Base-by-base conservation (phyloP, 2,888 invertebrate genomes). In the Heliconius hortense region DNA sequence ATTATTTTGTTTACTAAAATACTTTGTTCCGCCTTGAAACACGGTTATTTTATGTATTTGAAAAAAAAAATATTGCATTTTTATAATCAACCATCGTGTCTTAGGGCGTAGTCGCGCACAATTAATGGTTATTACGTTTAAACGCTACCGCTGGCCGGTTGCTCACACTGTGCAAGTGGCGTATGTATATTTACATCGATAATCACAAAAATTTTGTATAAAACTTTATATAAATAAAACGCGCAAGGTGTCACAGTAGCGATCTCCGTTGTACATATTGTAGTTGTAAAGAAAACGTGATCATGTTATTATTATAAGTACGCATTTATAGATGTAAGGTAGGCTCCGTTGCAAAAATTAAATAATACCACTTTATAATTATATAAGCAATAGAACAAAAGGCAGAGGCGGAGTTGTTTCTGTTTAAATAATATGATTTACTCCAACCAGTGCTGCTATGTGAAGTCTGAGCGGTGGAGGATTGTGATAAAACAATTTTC, bases 261-360 rank as follows among this genome's bases (percentile, higher is more conserved):
- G 78, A 78, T 76, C 76, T 78, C 78, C 68, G 24, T 71, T 78
- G 62, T 78, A 75, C 64, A 75, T 73, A 77, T 39, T 59, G 43
- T 76, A 76, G 71, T 56, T 70, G 63, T 78, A 74, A 53, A 72
- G 35, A 70, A 74, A 66, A 73, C 66, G 59, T 68, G 72, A 76
- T 73, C 28, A 66, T 73, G 56, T 39, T 39, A 72, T 76, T 74
- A 72, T 70, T 39, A 64, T 63, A 60, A 62, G 28, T 53, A 66
- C 72, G 78, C 78, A 78, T 78, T 78, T 78, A 78, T 78, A 78
- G 71, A 64, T 63, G 26, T 75, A 75, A 53, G 62, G 21, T 64
- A 73, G 39, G 62, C 53, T 64, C 43, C 53, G 71, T 76, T 62
- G 67, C 73, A 74, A 62, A 39, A 13, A 35, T n/a, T n/a, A n/a